phyloP scores from a whole-genome alignment of 1,140 invertebrate species.

The Tigriopus japonicus region DNA sequence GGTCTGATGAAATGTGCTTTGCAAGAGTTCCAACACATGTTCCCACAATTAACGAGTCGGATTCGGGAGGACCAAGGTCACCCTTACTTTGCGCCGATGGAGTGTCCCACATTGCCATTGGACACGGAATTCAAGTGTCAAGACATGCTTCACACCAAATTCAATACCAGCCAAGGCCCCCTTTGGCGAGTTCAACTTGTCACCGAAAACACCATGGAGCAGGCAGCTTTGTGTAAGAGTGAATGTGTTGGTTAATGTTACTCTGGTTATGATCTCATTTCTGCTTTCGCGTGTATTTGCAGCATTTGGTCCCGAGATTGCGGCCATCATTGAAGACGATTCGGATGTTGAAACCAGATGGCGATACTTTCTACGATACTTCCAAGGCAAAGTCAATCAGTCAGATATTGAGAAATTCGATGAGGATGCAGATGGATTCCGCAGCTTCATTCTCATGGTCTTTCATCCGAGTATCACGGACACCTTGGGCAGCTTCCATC shows the following conservation, averaged over 20 bases:
- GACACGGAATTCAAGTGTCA: not conserved
- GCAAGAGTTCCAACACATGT: constrained; percentile 13
- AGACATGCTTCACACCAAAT: constrained; percentile 4
- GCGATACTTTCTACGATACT: constrained; percentile 1
- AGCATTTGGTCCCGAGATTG: not conserved
- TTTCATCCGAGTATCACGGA: constrained; percentile 10
- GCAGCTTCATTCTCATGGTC: constrained; percentile 2
- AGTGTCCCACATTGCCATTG: constrained; percentile 1
- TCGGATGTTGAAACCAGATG: not conserved
- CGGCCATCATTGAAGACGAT: constrained; percentile 2
- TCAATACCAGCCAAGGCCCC: not conserved
- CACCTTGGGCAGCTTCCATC: not conserved
- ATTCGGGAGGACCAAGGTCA: not conserved
- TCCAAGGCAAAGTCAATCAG: constrained; percentile 10
- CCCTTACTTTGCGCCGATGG: not conserved
- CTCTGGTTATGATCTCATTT: too few species aligned
- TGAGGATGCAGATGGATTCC: not conserved
- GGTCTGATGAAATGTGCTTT: constrained; percentile 10
- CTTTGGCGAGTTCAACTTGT: constrained; percentile 7
- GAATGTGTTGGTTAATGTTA: too few species aligned
- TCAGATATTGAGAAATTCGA: constrained; percentile 2
- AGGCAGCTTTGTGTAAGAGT: not conserved
- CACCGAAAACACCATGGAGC: constrained; percentile 3
- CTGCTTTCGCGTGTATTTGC: too few species aligned
- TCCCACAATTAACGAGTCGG: constrained; percentile 5